Percentiles rank a stretch among this genome's conserved stretches.
Conservation (phyloP, 2,113 vertebrate genomes). For the Cephalopterus ornatus region DNA sequence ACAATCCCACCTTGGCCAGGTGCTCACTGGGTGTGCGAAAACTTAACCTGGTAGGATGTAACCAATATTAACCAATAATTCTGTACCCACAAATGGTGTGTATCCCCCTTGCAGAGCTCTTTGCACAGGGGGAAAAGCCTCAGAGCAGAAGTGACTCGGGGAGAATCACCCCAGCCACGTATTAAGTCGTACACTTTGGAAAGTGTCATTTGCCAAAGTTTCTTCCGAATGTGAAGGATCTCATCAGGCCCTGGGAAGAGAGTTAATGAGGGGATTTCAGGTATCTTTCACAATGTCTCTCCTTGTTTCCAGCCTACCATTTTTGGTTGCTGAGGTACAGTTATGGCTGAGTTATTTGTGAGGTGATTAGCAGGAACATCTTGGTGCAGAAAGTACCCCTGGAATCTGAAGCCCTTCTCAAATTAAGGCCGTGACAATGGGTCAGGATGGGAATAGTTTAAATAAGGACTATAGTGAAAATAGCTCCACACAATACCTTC, state of each 20-base stretch:
- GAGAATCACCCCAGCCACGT: neutral
- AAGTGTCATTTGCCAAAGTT: neutral
- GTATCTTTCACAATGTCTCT: neutral
- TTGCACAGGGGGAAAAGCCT: neutral
- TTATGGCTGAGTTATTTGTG: neutral
- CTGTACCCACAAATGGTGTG: neutral
- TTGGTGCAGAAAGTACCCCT: neutral
- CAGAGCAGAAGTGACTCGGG: neutral
- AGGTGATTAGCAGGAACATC: neutral
- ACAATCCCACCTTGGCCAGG: neutral
- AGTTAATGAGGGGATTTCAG: neutral
- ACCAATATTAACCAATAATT: neutral
- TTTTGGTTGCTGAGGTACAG: neutral
- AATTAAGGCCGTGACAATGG: neutral
- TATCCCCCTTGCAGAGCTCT: neutral
- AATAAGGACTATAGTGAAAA: neutral
- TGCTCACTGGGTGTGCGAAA: neutral
- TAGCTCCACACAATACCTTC: neutral
- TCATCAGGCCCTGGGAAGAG: neutral
- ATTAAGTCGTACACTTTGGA: neutral
- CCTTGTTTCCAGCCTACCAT: neutral
- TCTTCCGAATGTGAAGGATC: neutral
- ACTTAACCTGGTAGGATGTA: neutral
- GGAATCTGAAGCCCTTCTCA: neutral
- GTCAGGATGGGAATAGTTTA: neutral